Percentiles rank a stretch among this genome's conserved stretches.
These are phyloP conservation scores for Tenthredo livida DNA, from an alignment of 2,888 invertebrate species.

Conservation along the genomic window DNA sequence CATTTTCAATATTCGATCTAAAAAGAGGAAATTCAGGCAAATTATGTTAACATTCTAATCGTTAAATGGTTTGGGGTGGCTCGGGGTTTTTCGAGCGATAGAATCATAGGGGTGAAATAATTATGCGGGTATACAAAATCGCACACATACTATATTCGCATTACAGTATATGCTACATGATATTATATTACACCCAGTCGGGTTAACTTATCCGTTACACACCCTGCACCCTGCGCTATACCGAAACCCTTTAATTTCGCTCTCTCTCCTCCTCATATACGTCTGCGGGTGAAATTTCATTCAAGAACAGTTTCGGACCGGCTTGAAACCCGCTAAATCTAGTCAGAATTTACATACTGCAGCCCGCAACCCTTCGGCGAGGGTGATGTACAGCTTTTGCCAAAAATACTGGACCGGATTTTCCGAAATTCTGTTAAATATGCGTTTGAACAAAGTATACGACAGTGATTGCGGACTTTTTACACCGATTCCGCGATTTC, in stretches of 20 bases:
- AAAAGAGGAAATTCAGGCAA: too few relatives aligned
- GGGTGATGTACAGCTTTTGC: constrained; percentile 3
- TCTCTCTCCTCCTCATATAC: neutral
- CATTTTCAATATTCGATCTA: too few relatives aligned
- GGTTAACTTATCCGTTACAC: constrained; percentile 16
- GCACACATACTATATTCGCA: neutral
- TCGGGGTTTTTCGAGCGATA: neutral
- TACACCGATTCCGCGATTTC: neutral
- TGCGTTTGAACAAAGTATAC: neutral
- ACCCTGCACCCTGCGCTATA: neutral
- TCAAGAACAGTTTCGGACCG: constrained; percentile 12
- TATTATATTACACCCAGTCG: neutral
- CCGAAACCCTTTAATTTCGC: neutral
- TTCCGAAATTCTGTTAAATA: neutral
- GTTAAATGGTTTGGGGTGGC: neutral
- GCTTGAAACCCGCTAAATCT: neutral
- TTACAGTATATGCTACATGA: neutral
- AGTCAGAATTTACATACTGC: neutral
- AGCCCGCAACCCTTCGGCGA: neutral
- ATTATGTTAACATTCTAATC: neutral
- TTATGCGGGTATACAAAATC: neutral
- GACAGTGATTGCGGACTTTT: neutral
- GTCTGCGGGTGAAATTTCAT: constrained; percentile 27
- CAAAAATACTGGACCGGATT: neutral
- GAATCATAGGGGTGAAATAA: neutral